Base-by-base conservation (phyloP, 2,113 vertebrate genomes). In the Phoxinus phoxinus region DNA sequence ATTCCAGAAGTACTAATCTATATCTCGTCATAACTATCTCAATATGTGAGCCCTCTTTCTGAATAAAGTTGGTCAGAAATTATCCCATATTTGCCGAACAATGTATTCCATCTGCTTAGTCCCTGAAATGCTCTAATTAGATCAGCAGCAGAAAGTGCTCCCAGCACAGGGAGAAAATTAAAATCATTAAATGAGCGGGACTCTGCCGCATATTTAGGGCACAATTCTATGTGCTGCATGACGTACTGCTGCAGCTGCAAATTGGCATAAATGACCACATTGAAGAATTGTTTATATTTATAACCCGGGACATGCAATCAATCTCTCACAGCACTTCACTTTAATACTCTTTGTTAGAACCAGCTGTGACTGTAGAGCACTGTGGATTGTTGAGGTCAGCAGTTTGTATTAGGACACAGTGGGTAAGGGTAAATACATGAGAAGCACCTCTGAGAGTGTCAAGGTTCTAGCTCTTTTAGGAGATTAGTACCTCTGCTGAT, bases 61-160 rank as follows among this genome's bases (percentile, higher is more conserved):
- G 30, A 32, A 58, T 78, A 58, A 78, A 67, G 46, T 63, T 86
- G 58, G 77, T 48, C 25, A 81, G 65, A 81, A 72, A 81, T 72
- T 46, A 58, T 65, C 51, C 61, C 44, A 51, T 61, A 81, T 81
- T 86, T 73, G 77, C 37, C 23, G 30, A 81, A 32, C 27, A 61
- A 73, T 35, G 37, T 58, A 30, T 79, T 73, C 78, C 67, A 81
- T 81, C 86, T 56, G 59, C 76, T 81, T 46, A 81, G 71, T 23
- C 37, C 25, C 67, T 15, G 37, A 79, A 78, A 80, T 35, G 44
- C 77, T 90, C 58, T 90, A 91, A 93, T 93, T 91, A 91, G 81
- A 88, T 89, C 79, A 85, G 81, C 77, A 46, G 85, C 85, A 85
- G 84, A 67, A 85, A 81, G 78, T 90, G 67, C 85, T 77, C 86